Conservation (phyloP, 2,113 vertebrate species). For the Gobius niger region DNA sequence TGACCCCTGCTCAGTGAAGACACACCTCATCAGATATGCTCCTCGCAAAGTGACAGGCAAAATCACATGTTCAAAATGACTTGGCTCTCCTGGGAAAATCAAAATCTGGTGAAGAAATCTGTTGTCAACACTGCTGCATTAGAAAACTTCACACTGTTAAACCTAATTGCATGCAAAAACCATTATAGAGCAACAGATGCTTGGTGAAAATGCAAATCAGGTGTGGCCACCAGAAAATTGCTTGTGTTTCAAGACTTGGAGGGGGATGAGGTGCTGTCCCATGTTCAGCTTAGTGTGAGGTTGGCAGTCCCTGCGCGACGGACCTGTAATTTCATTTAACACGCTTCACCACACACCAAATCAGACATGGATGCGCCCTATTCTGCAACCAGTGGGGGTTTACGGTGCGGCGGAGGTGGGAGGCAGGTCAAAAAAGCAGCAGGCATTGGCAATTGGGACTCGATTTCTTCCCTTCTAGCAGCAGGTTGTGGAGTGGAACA, state of each 20-base stretch:
- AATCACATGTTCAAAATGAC: neutral
- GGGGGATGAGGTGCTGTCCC: neutral
- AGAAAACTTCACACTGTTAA: slow-evolving; percentile 15
- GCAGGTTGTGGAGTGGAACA: slow-evolving; percentile 45
- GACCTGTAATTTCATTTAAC: slow-evolving; percentile 62
- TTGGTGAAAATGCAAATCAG: slow-evolving; percentile 27
- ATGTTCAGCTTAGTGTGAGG: slow-evolving; percentile 30
- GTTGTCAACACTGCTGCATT: slow-evolving; percentile 13
- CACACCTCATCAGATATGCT: slow-evolving; percentile 18
- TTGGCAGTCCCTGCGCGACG: slow-evolving; percentile 47
- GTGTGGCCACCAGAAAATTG: slow-evolving; percentile 25
- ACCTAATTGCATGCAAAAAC: slow-evolving; percentile 39
- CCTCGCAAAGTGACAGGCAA: neutral
- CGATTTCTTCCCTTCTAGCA: slow-evolving; percentile 38
- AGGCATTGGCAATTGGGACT: slow-evolving; percentile 12
- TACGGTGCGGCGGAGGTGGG: neutral
- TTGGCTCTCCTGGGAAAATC: neutral
- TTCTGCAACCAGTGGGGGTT: slow-evolving; percentile 28
- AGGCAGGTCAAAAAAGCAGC: slow-evolving; percentile 14
- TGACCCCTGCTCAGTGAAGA: slow-evolving; percentile 45
- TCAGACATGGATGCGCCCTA: slow-evolving; percentile 52
- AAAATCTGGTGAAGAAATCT: slow-evolving; percentile 9
- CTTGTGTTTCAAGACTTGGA: slow-evolving; percentile 18
- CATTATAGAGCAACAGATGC: slow-evolving; percentile 46
- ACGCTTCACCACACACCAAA: slow-evolving; percentile 55